These are phyloP conservation scores for Amphipyra berbera DNA, from an alignment of 2,888 invertebrate genomes.

Conservation along the genomic window DNA sequence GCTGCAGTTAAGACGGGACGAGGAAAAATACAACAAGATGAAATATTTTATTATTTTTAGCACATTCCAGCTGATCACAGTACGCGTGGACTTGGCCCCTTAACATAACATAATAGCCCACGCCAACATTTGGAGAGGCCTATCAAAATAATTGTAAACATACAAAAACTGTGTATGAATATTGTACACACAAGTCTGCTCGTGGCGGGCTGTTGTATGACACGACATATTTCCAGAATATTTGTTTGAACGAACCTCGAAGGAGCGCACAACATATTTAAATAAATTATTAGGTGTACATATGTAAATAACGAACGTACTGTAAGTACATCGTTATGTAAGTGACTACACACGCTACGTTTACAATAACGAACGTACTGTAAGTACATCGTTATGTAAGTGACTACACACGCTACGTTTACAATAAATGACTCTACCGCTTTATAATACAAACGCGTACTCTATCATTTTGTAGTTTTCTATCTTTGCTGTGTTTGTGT, in stretches of 20 bases:
- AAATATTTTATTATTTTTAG: not conserved
- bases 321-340: slow-evolving; percentile 3
- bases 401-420: not conserved
- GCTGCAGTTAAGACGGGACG: not conserved
- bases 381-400: slow-evolving; percentile 2
- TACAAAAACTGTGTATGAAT: not conserved
- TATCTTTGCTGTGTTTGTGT: not conserved
- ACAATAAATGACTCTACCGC: too few species aligned
- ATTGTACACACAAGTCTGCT: not conserved
- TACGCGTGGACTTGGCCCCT: not conserved
- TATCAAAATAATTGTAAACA: not conserved
- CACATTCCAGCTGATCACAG: not conserved
- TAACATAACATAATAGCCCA: not conserved
- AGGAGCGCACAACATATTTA: not conserved
- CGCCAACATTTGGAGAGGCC: not conserved
- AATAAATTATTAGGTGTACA: not conserved
- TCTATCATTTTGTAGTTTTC: too few species aligned
- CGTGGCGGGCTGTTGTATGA: too few species aligned
- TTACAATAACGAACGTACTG: not conserved
- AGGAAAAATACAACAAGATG: not conserved
- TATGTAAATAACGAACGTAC: not conserved
- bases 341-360: not conserved
- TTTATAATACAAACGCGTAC: too few species aligned
- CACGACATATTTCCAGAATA: too few species aligned
- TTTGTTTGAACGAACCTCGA: not conserved